Percentiles rank a stretch among this genome's conserved stretches.
These are phyloP conservation scores for Hypomecis punctinalis DNA, from an alignment of 2,888 invertebrate genomes.

Conservation along the genomic window DNA sequence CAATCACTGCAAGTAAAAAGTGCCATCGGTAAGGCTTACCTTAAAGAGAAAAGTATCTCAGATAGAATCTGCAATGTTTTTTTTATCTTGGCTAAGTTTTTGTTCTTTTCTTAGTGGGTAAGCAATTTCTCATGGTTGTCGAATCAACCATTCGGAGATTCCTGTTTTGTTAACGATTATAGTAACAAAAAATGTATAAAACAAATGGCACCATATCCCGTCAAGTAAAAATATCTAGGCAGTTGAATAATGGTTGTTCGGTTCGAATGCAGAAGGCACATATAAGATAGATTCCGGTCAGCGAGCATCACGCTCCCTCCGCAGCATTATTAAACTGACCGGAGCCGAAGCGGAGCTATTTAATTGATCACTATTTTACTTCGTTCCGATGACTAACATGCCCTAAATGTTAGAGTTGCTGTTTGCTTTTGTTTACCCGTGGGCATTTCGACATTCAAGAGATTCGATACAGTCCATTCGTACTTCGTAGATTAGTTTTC, in stretches of 20 bases:
- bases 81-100: constrained; percentile 20
- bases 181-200: constrained; percentile 23
- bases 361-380: constrained; percentile 57
- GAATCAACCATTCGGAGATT: constrained; percentile 5
- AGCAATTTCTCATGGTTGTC: constrained; percentile 11
- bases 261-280: constrained; percentile 39
- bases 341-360: constrained; percentile 60
- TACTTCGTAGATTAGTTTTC: constrained; percentile 32
- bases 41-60: constrained; percentile 30
- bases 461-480: constrained; percentile 33
- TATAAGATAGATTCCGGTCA: constrained; percentile 65
- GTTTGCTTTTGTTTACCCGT: constrained; percentile 33
- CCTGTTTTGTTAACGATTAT: background rate
- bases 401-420: constrained; percentile 35
- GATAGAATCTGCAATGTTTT: constrained; percentile 12
- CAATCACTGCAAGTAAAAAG: constrained; percentile 59
- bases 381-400: constrained; percentile 39
- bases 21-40: constrained; percentile 51
- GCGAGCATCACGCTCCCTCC: constrained; percentile 58
- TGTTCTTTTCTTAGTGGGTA: constrained; percentile 6
- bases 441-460: constrained; percentile 33
- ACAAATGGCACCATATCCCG: constrained; percentile 21
- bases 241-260: constrained; percentile 53
- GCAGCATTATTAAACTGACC: constrained; percentile 45
- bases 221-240: constrained; percentile 45